These are phyloP conservation scores for Syngnathus typhle DNA, from an alignment of 2,113 vertebrate genomes.

Conservation along the genomic window DNA sequence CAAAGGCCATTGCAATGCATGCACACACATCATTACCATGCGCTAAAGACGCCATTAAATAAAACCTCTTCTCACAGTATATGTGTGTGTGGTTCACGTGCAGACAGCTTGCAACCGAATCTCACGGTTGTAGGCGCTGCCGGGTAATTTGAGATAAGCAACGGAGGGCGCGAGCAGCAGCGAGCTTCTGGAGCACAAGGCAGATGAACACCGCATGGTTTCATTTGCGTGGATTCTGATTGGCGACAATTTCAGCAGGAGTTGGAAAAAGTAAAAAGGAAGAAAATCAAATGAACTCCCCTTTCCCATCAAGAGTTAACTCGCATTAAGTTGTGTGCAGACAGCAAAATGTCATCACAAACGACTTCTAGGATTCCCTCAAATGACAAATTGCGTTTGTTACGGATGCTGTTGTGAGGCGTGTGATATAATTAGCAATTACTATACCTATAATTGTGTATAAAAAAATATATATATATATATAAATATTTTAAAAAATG, in stretches of 20 bases:
- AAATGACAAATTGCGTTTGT: too few species aligned
- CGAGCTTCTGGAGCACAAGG: not conserved
- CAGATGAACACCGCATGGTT: not conserved
- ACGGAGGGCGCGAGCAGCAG: conserved; percentile 36
- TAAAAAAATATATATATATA: too few species aligned
- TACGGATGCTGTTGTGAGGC: too few species aligned
- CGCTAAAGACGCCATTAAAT: conserved; percentile 61
- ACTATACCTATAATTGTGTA: too few species aligned
- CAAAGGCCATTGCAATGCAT: conserved; percentile 60
- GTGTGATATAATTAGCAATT: too few species aligned
- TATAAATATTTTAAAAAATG: too few species aligned
- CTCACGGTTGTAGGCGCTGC: conserved; percentile 13
- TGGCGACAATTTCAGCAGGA: not conserved
- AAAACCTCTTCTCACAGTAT: conserved; percentile 42
- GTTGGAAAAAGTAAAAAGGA: not conserved
- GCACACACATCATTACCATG: conserved; percentile 62
- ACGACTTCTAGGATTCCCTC: too few species aligned
- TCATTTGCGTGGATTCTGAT: conserved; percentile 5
- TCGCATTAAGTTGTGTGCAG: not conserved
- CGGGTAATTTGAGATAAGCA: conserved; percentile 46
- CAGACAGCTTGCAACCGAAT: conserved; percentile 36
- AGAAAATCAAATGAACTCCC: not conserved
- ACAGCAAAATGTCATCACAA: not conserved
- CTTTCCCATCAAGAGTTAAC: not conserved
- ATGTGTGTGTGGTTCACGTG: conserved; percentile 21